Percentiles rank a stretch among this genome's conserved stretches.
phyloP scores from a whole-genome alignment of 2,797 vertebrate genomes.

The Urosaurus nigricauda region DNA sequence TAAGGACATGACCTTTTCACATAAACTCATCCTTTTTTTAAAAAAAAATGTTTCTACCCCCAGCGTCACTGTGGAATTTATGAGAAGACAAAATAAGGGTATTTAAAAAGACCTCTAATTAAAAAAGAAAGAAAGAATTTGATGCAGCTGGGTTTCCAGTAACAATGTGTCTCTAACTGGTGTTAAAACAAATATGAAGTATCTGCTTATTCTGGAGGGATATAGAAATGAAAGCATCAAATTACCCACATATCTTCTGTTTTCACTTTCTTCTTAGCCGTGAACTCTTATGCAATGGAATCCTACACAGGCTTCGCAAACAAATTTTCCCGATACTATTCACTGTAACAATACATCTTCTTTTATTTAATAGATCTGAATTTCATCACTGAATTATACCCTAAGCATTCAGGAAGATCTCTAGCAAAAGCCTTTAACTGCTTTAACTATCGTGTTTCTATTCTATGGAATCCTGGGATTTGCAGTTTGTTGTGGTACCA shows the following conservation, averaged over 20 bases:
- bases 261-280: slow-evolving; percentile 61
- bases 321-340: not conserved
- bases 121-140: slow-evolving; percentile 19
- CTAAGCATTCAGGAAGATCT: not conserved
- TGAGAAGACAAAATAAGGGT: slow-evolving; percentile 66
- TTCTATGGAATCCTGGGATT: too few relatives aligned
- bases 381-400: not conserved
- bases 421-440: too few relatives aligned
- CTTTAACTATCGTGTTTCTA: too few relatives aligned
- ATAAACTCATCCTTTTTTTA: slow-evolving; percentile 43
- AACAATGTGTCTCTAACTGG: slow-evolving; percentile 60
- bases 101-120: slow-evolving; percentile 27
- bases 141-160: slow-evolving; percentile 59
- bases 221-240: slow-evolving; percentile 48
- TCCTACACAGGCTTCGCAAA: not conserved
- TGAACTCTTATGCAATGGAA: slow-evolving; percentile 22
- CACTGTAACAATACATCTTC: not conserved
- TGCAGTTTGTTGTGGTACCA: too few relatives aligned
- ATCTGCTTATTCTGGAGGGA: slow-evolving; percentile 43
- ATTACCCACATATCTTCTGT: not conserved
- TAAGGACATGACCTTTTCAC: slow-evolving; percentile 61
- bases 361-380: not conserved
- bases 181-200: slow-evolving; percentile 59
- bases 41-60: not conserved
- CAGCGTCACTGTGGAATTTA: slow-evolving; percentile 59